Evolutionary conservation across 1,140 invertebrate genomes (phyloP), one percentile per base, ranked within the genome.

Genomic region (Orius laevigatus): DNA sequence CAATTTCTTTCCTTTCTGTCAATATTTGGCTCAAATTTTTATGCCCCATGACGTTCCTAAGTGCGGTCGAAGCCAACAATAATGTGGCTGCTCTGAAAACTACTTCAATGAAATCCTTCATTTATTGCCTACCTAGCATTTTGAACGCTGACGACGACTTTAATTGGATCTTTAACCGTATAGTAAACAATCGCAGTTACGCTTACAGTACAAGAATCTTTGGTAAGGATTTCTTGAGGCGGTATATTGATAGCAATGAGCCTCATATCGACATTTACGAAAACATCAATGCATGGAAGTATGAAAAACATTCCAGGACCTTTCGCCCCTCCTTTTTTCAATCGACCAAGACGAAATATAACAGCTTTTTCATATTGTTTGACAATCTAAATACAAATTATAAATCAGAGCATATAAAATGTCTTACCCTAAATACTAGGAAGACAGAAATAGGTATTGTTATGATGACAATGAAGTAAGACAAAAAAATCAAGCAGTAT

Each of bases 101-200:
- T 3, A 8, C 16, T 6, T 11, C 9, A 20, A 9, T n/a, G n/a
- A 38, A 38, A 38, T 38, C 3, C 3, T 38, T n/a, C n/a, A 38
- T 10, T 38, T 38, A 3, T 12, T 6, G 25, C 12, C 38, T 49
- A 76, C 70, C 76, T 80, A 61, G 82, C 85, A 60, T 88, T 83
- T 16, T 77, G 79, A 9, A 88, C 82, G 62, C 82, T 76, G n/a
- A 84, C 74, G 1, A 85, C 75, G 5, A 86, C 84, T 59, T 84
- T 84, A 2, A 88, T 71, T 0, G 88, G 86, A 60, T 91, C 82
- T 57, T 76, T 79, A 52, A 91, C 83, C 53, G 83, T 73, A 62
- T 92, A 94, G 62, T 94, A 95, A 11, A 93, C 84, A 1, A 89
- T 84, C 2, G 90, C 90, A 63, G 94, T 89, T 10, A 93, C 89